Evolutionary conservation across 2,113 vertebrate species (phyloP).

Genomic region (Sebastes schlegelii): DNA sequence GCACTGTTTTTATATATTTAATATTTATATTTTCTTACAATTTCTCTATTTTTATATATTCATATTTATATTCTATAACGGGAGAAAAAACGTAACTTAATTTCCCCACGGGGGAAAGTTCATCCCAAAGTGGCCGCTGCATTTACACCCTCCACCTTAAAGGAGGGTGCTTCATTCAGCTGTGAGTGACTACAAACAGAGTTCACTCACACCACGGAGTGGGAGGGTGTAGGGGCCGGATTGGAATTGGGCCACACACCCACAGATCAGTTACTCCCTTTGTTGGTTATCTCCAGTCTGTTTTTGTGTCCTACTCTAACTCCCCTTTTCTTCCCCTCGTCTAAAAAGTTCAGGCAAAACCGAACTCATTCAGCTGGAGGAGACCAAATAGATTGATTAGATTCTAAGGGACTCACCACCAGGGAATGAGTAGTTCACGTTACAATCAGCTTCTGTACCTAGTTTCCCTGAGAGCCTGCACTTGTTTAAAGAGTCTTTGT

Average conservation of each 20-base stretch:
- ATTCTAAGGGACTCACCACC: background rate
- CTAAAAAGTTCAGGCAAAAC: background rate
- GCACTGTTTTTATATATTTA: too few relatives aligned
- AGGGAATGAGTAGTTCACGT: background rate
- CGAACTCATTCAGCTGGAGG: background rate
- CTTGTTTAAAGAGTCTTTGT: slow-evolving; percentile 9
- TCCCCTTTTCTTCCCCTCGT: background rate
- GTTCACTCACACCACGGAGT: too few relatives aligned
- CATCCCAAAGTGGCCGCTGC: too few relatives aligned
- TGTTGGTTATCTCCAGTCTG: background rate
- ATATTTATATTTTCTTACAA: too few relatives aligned
- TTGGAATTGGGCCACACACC: background rate
- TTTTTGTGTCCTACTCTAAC: background rate
- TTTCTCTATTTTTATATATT: too few relatives aligned
- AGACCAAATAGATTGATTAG: background rate
- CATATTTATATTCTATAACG: too few relatives aligned
- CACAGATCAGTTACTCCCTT: background rate
- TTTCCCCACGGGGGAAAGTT: too few relatives aligned
- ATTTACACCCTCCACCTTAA: too few relatives aligned
- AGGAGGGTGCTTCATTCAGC: too few relatives aligned
- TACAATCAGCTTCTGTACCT: background rate
- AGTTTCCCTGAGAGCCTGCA: slow-evolving; percentile 21
- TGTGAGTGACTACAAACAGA: too few relatives aligned
- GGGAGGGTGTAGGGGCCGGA: too few relatives aligned
- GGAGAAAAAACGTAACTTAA: too few relatives aligned